Percentiles rank a stretch among this genome's conserved stretches.
Conservation (phyloP, 2,113 vertebrate species). For the Scolopax mira region DNA sequence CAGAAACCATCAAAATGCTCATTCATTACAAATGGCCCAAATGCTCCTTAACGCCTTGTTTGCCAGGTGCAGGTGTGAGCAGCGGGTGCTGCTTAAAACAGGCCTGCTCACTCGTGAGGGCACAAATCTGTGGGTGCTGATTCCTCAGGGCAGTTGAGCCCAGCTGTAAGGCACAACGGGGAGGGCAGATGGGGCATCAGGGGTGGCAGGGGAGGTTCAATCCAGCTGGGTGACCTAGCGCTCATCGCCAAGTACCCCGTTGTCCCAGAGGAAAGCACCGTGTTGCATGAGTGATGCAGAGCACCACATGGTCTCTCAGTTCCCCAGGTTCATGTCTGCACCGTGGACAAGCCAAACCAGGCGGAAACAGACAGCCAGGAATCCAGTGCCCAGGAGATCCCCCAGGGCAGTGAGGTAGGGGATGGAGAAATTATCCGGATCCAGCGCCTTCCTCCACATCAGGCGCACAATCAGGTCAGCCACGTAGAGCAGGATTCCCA, state of each 20-base stretch:
- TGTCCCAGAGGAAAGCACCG: neutral
- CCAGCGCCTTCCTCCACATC: constrained; percentile 87
- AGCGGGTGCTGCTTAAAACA: accelerated
- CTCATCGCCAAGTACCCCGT: neutral
- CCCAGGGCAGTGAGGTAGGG: constrained; percentile 96
- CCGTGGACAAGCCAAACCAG: constrained; percentile 46
- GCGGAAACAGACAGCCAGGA: constrained; percentile 88
- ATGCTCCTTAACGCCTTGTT: neutral
- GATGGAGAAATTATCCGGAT: constrained; percentile 96
- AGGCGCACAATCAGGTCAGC: constrained; percentile 88
- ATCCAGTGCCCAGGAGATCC: constrained; percentile 91
- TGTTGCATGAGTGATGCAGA: accelerated
- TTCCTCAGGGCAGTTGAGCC: neutral
- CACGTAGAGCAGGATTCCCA: constrained; percentile 87
- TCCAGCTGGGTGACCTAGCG: neutral
- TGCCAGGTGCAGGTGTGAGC: neutral
- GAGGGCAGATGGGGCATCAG: neutral
- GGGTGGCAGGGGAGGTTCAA: neutral
- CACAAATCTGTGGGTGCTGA: neutral
- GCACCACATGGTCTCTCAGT: neutral
- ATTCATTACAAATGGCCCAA: neutral
- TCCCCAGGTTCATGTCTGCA: neutral
- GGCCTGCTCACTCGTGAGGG: neutral
- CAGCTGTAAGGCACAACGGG: constrained; percentile 24
- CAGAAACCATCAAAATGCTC: neutral